Percentiles rank a stretch among this genome's conserved stretches.
These are phyloP conservation scores for Spea hammondii DNA, from an alignment of 2,797 vertebrate genomes.

Conservation along the genomic window DNA sequence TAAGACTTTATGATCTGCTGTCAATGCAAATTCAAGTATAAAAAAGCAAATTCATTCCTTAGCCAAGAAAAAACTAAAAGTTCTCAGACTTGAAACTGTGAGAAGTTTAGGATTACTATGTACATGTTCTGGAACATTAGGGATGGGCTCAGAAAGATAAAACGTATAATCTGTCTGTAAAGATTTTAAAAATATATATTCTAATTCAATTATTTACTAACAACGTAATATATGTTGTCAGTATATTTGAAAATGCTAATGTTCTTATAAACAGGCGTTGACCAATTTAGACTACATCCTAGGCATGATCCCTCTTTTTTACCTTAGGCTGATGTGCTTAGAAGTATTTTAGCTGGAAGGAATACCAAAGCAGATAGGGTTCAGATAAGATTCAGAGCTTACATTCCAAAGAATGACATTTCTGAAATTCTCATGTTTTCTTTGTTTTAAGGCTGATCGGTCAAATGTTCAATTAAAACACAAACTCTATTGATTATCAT, in stretches of 20 bases:
- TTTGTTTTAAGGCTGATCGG: too few relatives aligned
- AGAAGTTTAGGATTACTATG: slow-evolving; percentile 60
- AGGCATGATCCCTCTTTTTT: slow-evolving; percentile 24
- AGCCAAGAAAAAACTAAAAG: slow-evolving; percentile 58
- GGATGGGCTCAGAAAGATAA: slow-evolving; percentile 6
- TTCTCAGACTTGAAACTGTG: slow-evolving; percentile 55
- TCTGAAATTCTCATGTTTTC: too few relatives aligned
- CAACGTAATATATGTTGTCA: too few relatives aligned
- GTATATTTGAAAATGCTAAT: too few relatives aligned
- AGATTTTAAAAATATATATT: neutral
- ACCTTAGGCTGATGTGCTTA: slow-evolving; percentile 15
- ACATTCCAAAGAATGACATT: too few relatives aligned
- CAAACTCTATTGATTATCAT: too few relatives aligned
- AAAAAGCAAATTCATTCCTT: slow-evolving; percentile 65
- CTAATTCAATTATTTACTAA: neutral
- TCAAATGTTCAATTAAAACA: too few relatives aligned
- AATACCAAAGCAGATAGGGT: neutral
- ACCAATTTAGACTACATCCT: slow-evolving; percentile 28
- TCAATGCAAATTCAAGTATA: slow-evolving; percentile 60
- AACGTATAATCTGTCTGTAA: neutral
- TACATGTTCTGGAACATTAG: slow-evolving; percentile 56
- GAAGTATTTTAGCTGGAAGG: slow-evolving; percentile 2
- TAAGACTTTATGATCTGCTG: slow-evolving; percentile 61
- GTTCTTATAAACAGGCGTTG: slow-evolving; percentile 1
- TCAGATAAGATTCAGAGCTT: too few relatives aligned